Evolutionary conservation across 2,888 invertebrate species (phyloP), one percentile per base, ranked within the genome.

Genomic region (Seira musarum): DNA sequence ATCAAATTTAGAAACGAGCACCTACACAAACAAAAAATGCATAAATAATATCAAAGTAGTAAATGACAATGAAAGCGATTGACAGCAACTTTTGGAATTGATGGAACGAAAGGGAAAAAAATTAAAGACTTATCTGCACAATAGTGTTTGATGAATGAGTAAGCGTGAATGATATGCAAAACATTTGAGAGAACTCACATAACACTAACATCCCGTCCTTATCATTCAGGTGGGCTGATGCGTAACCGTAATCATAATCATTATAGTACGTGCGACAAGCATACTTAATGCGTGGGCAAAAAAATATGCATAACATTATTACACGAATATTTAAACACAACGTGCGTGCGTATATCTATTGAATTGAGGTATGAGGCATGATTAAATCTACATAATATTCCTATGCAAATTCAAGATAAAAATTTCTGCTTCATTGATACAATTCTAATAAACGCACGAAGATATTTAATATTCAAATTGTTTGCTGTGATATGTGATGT

Each of bases 191-290:
- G 60, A 15, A 60, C 17, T 10, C 17, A 60, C 60, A 60, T 60
- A 63, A 21, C 13, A 63, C 10, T 24, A 63, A 63, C 63, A 63
- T 17, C 74, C 66, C 66, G 57, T 74, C 53, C 57, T 71, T 46
- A 60, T 30, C 65, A 66, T 66, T 66, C 74, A 74, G 74, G 74
- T 74, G 60, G 66, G 66, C 74, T 15, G 66, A 74, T 67, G 67
- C 60, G 74, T 74, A 74, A 74, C 60, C 66, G 74, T 60, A 74
- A 66, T 74, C 49, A 68, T n/a, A n/a, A n/a, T n/a, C n/a, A n/a
- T n/a, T n/a, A n/a, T n/a, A n/a, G n/a, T n/a, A 46, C 66, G 24
- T 66, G 5, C 40, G 22, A 35, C 17, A 19, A 30, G 21, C 65
- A 72, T 30, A 65, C 72, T 49, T 64, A 53, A 65, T 46, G 72